Percentiles rank a stretch among this genome's conserved stretches.
These are phyloP conservation scores for Syrista parreyssii DNA, from an alignment of 2,888 invertebrate species.

Conservation along the genomic window DNA sequence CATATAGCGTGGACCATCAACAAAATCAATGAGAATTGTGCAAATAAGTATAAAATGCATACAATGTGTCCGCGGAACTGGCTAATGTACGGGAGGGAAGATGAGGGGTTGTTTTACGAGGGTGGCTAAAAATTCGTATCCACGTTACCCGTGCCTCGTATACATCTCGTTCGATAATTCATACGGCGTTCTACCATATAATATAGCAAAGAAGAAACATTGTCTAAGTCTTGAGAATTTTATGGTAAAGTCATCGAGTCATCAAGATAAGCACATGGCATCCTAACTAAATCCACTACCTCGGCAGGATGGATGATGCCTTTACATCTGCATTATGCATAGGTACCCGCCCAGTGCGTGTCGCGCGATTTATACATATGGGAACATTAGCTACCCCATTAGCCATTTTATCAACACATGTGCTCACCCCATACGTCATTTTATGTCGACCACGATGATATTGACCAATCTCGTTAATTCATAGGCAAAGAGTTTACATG, in stretches of 20 bases:
- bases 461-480: neutral
- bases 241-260: slow-evolving; percentile 20
- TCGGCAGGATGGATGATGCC: slow-evolving; percentile 44
- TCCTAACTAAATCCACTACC: neutral
- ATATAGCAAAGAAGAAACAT: neutral
- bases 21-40: slow-evolving; percentile 61
- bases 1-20: neutral
- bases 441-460: neutral
- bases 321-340: slow-evolving; percentile 53
- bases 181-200: neutral
- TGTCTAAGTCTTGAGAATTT: neutral
- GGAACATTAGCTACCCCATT: slow-evolving; percentile 62
- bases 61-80: slow-evolving; percentile 64
- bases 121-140: neutral
- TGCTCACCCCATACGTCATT: slow-evolving; percentile 29
- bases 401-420: slow-evolving; percentile 53
- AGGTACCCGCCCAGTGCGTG: slow-evolving; percentile 56
- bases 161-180: neutral
- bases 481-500: neutral
- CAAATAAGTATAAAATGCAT: slow-evolving; percentile 65
- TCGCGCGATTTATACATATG: slow-evolving; percentile 54
- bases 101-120: neutral
- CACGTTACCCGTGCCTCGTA: neutral
- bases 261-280: slow-evolving; percentile 19
- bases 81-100: slow-evolving; percentile 48